phyloP scores from a whole-genome alignment of 2,888 invertebrate species.

The Seladonia tumulorum region DNA sequence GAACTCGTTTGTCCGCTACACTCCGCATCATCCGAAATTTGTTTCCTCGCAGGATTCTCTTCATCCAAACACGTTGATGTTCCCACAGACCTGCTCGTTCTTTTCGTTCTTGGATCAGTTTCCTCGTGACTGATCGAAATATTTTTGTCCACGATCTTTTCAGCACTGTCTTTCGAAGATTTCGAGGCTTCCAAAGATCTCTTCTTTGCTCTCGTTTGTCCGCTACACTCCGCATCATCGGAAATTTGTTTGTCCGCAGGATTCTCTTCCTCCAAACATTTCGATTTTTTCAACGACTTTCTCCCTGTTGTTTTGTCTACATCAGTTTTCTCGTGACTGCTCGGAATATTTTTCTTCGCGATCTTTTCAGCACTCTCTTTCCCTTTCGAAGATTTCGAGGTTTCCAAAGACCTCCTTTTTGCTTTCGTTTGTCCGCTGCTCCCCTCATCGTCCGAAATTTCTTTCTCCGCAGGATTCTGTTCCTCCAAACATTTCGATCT shows the following conservation, averaged over 20 bases:
- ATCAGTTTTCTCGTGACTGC: not conserved
- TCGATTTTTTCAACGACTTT: not conserved
- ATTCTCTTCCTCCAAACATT: no score
- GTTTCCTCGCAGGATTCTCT: no score
- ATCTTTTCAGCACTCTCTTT: not conserved
- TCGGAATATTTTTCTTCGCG: not conserved
- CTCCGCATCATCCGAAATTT: no score
- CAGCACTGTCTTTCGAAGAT: not conserved
- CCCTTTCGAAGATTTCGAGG: not conserved
- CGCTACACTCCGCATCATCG: no score
- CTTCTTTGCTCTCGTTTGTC: not conserved
- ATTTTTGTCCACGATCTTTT: not conserved
- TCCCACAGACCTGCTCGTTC: no score
- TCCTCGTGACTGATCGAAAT: not conserved
- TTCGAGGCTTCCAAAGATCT: not conserved
- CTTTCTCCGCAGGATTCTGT: not conserved
- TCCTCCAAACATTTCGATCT: not conserved
- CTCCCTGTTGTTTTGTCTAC: no score
- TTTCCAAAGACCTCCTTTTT: no score
- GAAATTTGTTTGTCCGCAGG: not conserved
- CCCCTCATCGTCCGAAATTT: not conserved
- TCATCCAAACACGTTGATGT: no score
- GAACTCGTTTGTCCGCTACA: no score
- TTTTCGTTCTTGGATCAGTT: not conserved
- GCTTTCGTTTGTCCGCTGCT: no score